These are phyloP conservation scores for Triplophysa dalaica DNA, from an alignment of 2,113 vertebrate species.

Conservation along the genomic window DNA sequence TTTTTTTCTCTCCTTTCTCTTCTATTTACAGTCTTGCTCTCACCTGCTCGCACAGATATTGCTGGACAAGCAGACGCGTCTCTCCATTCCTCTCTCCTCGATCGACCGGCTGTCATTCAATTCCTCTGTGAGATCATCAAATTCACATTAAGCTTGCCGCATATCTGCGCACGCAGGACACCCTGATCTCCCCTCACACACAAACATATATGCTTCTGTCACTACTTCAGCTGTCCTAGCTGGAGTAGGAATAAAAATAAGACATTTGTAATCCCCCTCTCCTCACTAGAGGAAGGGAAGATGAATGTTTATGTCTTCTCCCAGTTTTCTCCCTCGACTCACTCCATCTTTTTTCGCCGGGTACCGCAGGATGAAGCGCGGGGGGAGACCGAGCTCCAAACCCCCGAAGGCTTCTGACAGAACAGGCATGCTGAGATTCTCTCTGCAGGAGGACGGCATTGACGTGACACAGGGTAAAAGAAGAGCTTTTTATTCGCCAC, in stretches of 20 bases:
- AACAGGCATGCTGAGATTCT: background rate
- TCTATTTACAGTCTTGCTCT: background rate
- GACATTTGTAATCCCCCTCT: slow-evolving; percentile 19
- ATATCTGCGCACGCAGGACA: background rate
- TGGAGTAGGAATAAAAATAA: slow-evolving; percentile 26
- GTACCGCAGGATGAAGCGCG: background rate
- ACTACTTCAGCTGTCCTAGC: slow-evolving; percentile 4
- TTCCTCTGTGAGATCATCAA: slow-evolving; percentile 41
- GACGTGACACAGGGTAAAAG: slow-evolving; percentile 2
- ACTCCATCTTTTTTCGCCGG: background rate
- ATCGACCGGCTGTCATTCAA: slow-evolving; percentile 55
- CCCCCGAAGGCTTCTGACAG: slow-evolving; percentile 7
- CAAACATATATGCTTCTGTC: background rate
- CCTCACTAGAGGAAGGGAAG: background rate
- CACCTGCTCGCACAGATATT: background rate
- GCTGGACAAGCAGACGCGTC: slow-evolving; percentile 33
- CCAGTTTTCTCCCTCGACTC: background rate
- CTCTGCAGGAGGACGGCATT: slow-evolving; percentile 10
- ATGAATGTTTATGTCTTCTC: background rate
- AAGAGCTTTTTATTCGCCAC: background rate
- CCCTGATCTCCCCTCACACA: slow-evolving; percentile 1
- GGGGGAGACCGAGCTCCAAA: background rate
- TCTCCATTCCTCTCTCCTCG: slow-evolving; percentile 11
- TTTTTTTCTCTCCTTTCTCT: background rate
- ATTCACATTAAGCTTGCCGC: slow-evolving; percentile 41